phyloP scores from a whole-genome alignment of 92 coral and sea anemone genomes.

The Bergia puertoricense region DNA sequence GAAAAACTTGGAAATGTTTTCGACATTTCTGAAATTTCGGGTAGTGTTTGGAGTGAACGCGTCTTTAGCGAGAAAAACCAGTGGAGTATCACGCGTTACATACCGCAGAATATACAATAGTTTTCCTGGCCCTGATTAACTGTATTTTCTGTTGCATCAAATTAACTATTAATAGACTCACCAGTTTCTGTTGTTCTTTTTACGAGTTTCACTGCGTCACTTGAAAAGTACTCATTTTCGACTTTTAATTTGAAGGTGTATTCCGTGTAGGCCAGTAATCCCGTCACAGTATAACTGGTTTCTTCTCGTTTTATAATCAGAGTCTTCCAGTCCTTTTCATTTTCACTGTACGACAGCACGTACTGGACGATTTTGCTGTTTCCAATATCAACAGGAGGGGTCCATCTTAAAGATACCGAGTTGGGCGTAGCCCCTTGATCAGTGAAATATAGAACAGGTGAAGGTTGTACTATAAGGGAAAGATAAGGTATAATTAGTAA shows the following conservation, averaged over 20 bases:
- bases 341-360: slow-evolving; percentile 29
- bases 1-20: neutral
- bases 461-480: slow-evolving; percentile 11
- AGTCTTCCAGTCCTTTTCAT: slow-evolving; percentile 16
- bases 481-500: neutral
- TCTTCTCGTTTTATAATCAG: neutral
- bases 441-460: neutral
- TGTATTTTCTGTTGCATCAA: neutral
- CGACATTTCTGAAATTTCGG: too few species aligned
- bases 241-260: slow-evolving; percentile 28
- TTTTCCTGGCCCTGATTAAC: too few species aligned
- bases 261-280: slow-evolving; percentile 28
- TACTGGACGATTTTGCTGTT: slow-evolving; percentile 14
- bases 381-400: slow-evolving; percentile 4
- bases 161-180: neutral
- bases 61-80: too few species aligned
- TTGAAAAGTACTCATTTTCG: slow-evolving; percentile 29
- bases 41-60: too few species aligned
- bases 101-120: too few species aligned
- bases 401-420: slow-evolving; percentile 22
- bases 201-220: neutral
- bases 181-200: slow-evolving; percentile 33
- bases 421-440: slow-evolving; percentile 8
- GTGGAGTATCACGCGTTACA: too few species aligned
- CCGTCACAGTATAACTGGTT: slow-evolving; percentile 9